Evolutionary conservation across 1,140 invertebrate genomes (phyloP).

Genomic region (Anagrus nilaparvatae): DNA sequence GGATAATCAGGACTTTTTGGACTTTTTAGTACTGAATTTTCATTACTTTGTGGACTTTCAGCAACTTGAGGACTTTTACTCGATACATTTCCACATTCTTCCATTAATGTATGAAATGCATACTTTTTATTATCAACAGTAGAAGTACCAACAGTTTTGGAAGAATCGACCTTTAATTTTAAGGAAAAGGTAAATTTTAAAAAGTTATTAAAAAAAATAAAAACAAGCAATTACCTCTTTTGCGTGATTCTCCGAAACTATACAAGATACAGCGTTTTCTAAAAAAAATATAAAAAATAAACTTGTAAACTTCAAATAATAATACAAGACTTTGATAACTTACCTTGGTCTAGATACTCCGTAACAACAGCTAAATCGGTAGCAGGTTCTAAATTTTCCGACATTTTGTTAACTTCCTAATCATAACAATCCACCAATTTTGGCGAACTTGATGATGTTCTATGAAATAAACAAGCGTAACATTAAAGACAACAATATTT

Average conservation of each 20-base stretch:
- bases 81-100: constrained; percentile 30
- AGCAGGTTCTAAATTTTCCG: too few species aligned
- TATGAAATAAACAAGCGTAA: too few species aligned
- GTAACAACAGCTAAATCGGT: too few species aligned
- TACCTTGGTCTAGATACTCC: too few species aligned
- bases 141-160: constrained; percentile 18
- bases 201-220: not conserved
- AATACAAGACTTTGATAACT: too few species aligned
- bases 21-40: constrained; percentile 24
- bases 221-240: not conserved
- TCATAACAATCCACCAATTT: too few species aligned
- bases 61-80: constrained; percentile 33
- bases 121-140: constrained; percentile 15
- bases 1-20: constrained; percentile 38
- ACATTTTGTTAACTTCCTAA: too few species aligned
- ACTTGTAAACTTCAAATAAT: too few species aligned
- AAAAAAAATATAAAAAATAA: not conserved
- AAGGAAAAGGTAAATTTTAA: constrained; percentile 2
- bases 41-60: constrained; percentile 32
- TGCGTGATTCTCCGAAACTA: not conserved
- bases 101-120: constrained; percentile 17
- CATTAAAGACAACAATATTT: too few species aligned
- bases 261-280: not conserved
- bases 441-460: too few species aligned
- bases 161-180: constrained; percentile 24